Base-by-base conservation (phyloP, 2,797 vertebrate species). In the Zonotrichia albicollis region DNA sequence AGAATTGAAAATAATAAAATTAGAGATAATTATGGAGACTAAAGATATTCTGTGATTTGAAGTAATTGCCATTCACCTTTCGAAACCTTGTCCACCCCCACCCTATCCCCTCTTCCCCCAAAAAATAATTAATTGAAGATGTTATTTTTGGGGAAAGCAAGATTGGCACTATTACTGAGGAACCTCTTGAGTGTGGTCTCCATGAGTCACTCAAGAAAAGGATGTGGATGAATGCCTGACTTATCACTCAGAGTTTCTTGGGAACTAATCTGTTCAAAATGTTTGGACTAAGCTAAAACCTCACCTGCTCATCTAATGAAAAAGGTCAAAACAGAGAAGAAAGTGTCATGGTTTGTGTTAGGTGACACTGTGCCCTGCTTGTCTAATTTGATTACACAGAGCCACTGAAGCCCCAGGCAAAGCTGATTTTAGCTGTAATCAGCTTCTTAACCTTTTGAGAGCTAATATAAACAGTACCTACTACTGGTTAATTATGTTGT, bases 361-460 rank as follows among this genome's bases (percentile, higher is more conserved):
- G 96, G 96, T 98, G 98, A 98, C 98, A 97, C 97, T 97, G 94
- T 98, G 98, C 97, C 97, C 98, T 97, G 93, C 97, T 98, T 98
- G 97, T 98, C 98, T 98, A 97, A 98, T 98, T 97, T 98, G 98
- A 98, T 98, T 98, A 98, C 97, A 97, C 95, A 98, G 96, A 97
- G 94, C 93, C 96, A 95, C 95, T 87, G 94, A 97, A 97, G 97
- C 98, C 98, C 94, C 94, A 48, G 97, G 97, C 98, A 98, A 98
- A 98, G 97, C 97, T 98, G 98, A 97, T 98, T 98, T 98, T 98
- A 98, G 96, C 97, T 97, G 94, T 98, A 98, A 98, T 98, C 98
- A 98, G 97, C 98, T 98, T 98, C 98, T 98, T 98, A 98, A 98
- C 97, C 98, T 98, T 98, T 98, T 96, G 98, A 98, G 97, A 97